Conservation (phyloP, 2,113 vertebrate species). For the Cebidichthys violaceus region DNA sequence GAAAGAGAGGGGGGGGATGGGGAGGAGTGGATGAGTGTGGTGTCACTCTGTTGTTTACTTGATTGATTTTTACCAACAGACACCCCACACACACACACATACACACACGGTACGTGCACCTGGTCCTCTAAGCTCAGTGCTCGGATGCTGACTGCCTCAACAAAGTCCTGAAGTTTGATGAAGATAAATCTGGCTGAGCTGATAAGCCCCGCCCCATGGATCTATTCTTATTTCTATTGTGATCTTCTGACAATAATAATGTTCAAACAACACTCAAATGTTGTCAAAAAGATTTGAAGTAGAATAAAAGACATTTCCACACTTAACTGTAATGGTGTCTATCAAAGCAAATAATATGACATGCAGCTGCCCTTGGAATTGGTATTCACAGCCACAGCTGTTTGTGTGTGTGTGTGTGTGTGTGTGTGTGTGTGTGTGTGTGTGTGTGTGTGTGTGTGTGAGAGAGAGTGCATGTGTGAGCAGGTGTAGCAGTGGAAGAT, state of each 20-base stretch:
- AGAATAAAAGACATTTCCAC: background rate
- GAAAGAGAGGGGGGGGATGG: slow-evolving; percentile 1
- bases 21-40: slow-evolving; percentile 23
- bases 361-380: slow-evolving; percentile 1
- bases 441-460: background rate
- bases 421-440: background rate
- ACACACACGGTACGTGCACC: background rate
- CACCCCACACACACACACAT: slow-evolving; percentile 19
- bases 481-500: background rate
- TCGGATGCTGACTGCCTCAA: slow-evolving; percentile 23
- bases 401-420: background rate
- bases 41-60: slow-evolving; percentile 33
- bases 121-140: slow-evolving; percentile 22
- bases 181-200: slow-evolving; percentile 34
- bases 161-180: slow-evolving; percentile 30
- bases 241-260: background rate
- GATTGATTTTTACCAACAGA: slow-evolving; percentile 48
- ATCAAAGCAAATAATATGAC: too few relatives aligned
- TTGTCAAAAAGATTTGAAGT: background rate
- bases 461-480: background rate
- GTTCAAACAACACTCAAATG: background rate
- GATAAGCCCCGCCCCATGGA: background rate
- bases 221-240: background rate
- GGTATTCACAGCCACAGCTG: slow-evolving; percentile 6
- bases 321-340: too few relatives aligned